Evolutionary conservation across 2,888 invertebrate genomes (phyloP).

Genomic region (Girardia tigrina): DNA sequence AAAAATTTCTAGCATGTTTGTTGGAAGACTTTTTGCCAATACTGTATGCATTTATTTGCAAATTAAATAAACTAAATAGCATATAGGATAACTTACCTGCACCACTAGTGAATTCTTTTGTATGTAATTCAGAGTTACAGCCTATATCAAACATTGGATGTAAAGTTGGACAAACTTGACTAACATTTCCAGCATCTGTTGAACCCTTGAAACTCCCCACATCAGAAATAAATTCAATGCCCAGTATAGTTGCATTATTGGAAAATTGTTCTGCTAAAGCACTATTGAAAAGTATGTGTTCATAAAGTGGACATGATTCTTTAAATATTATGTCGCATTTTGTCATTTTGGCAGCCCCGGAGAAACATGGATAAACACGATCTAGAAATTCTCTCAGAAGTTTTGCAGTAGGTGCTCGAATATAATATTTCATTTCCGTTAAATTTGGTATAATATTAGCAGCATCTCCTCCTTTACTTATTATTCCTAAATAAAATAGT

Average conservation of each 20-base stretch:
- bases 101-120: conserved; percentile 42
- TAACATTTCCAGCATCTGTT: conserved; percentile 42
- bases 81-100: conserved; percentile 38
- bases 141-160: conserved; percentile 38
- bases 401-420: neutral
- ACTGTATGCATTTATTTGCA: neutral
- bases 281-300: conserved; percentile 42
- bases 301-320: conserved; percentile 41
- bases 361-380: conserved; percentile 40
- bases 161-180: conserved; percentile 40
- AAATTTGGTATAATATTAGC: conserved; percentile 21
- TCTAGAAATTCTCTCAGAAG: neutral
- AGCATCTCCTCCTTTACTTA: neutral
- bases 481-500: conserved; percentile 11
- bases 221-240: conserved; percentile 38
- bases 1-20: too few relatives aligned
- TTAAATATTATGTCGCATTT: conserved; percentile 41
- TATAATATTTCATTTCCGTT: neutral
- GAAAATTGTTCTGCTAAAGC: conserved; percentile 41
- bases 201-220: conserved; percentile 37
- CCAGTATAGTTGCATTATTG: conserved; percentile 41
- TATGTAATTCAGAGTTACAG: conserved; percentile 41
- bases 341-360: conserved; percentile 43
- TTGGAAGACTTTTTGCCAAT: too few relatives aligned
- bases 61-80: neutral